Evolutionary conservation across 2,888 invertebrate species (phyloP).

Genomic region (Epirrita christyi): DNA sequence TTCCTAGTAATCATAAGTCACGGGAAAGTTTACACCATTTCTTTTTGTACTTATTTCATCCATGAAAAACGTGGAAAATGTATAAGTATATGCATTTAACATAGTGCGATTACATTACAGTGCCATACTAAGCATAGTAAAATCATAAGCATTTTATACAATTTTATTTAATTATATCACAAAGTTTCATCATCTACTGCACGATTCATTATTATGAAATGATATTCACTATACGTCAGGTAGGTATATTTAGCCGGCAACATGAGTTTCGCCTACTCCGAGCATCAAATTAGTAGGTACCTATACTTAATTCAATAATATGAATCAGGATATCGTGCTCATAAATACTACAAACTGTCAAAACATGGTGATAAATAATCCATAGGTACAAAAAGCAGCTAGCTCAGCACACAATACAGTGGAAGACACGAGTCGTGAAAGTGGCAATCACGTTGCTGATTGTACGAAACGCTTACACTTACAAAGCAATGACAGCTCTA

Average conservation of each 20-base stretch:
- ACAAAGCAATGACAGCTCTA: slow-evolving; percentile 85
- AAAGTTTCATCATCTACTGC: slow-evolving; percentile 35
- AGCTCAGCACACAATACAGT: slow-evolving; percentile 84
- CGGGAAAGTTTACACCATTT: slow-evolving; percentile 9
- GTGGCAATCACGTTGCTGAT: slow-evolving; percentile 81
- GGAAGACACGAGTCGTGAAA: slow-evolving; percentile 83
- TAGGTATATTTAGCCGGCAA: slow-evolving; percentile 2
- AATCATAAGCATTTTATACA: slow-evolving; percentile 38
- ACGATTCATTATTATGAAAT: slow-evolving; percentile 2
- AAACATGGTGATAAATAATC: slow-evolving; percentile 80
- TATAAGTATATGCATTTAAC: slow-evolving; percentile 45
- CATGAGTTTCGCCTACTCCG: neutral
- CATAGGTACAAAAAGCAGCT: slow-evolving; percentile 85
- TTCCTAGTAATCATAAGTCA: slow-evolving; percentile 23
- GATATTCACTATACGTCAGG: neutral
- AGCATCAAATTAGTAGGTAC: slow-evolving; percentile 28
- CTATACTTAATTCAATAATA: slow-evolving; percentile 40
- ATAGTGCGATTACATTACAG: slow-evolving; percentile 78
- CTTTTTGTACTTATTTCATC: slow-evolving; percentile 10
- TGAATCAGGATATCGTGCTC: slow-evolving; percentile 70
- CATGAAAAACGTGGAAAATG: slow-evolving; percentile 30
- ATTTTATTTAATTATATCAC: slow-evolving; percentile 36
- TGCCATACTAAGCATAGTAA: slow-evolving; percentile 53
- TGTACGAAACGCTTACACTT: slow-evolving; percentile 82
- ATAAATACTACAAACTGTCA: slow-evolving; percentile 72